A percentile compares a stretch with the other conserved stretches of the same genome.
phyloP scores from a whole-genome alignment of 2,797 vertebrate species.

The Poeciliopsis paucimaculata region DNA sequence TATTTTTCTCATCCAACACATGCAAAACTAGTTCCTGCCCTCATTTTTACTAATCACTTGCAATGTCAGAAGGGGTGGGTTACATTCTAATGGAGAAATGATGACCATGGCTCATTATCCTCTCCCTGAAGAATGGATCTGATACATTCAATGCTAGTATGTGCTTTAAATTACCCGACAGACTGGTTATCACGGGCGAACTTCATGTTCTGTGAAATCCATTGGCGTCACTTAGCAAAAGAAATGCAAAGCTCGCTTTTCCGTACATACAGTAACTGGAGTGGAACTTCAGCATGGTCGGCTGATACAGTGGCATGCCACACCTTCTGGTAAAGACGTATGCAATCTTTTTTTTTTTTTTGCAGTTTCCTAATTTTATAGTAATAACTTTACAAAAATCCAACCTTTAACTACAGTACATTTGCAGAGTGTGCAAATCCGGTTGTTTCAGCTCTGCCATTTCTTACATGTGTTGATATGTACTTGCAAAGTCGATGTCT shows the following conservation, averaged over 20 bases:
- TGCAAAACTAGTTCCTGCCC: constrained; percentile 35
- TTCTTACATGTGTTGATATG: not conserved
- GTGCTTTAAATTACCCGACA: constrained; percentile 60
- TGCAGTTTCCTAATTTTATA: not conserved
- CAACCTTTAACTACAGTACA: not conserved
- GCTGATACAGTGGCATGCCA: constrained; percentile 17
- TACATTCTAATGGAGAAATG: constrained; percentile 75
- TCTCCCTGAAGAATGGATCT: constrained; percentile 77
- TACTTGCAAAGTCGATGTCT: not conserved
- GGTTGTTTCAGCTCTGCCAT: not conserved
- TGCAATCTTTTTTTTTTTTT: not conserved
- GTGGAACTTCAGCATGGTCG: constrained; percentile 24
- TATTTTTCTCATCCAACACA: constrained; percentile 47
- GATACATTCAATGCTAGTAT: constrained; percentile 77
- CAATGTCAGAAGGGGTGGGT: constrained; percentile 34
- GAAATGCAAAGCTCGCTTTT: constrained; percentile 25
- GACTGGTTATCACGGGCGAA: constrained; percentile 24
- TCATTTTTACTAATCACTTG: constrained; percentile 8
- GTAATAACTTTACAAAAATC: not conserved
- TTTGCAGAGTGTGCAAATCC: not conserved
- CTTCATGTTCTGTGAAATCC: constrained; percentile 43
- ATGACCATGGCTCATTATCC: constrained; percentile 80
- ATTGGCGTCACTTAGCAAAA: constrained; percentile 40
- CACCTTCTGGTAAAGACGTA: not conserved
- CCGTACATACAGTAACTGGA: constrained; percentile 8